A percentile compares a stretch with the other conserved stretches of the same genome.
Conservation (phyloP, 2,113 vertebrate species). For the Menura novaehollandiae region DNA sequence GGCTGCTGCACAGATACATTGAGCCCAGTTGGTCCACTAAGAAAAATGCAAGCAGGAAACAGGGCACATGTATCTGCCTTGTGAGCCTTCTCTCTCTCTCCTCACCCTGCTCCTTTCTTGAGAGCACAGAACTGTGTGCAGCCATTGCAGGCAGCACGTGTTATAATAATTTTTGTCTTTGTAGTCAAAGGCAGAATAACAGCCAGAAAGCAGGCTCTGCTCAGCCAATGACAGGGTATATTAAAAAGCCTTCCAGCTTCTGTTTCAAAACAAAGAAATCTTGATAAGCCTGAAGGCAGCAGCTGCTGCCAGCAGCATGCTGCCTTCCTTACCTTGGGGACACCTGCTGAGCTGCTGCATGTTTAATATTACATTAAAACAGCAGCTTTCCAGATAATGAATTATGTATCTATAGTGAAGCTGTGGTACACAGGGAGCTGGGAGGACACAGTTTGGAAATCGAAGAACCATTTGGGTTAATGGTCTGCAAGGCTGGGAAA, state of each 20-base stretch:
- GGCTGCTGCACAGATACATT: not conserved
- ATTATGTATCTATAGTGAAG: not conserved
- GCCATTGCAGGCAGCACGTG: not conserved
- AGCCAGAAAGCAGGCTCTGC: not conserved
- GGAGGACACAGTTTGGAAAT: not conserved
- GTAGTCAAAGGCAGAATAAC: not conserved
- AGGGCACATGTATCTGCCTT: not conserved
- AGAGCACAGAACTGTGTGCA: not conserved
- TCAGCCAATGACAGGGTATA: not conserved
- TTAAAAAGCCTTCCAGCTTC: conserved; percentile 16
- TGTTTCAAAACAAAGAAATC: conserved; percentile 48
- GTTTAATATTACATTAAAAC: conserved; percentile 44
- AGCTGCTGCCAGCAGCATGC: conserved; percentile 15
- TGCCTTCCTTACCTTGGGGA: conserved; percentile 20
- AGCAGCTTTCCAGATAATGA: not conserved
- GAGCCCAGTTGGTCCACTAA: not conserved
- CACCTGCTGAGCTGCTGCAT: conserved; percentile 50
- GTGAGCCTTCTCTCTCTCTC: not conserved
- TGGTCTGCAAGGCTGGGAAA: not conserved
- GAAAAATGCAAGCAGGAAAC: not conserved
- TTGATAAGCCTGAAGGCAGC: conserved; percentile 7
- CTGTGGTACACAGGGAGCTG: not conserved
- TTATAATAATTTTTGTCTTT: not conserved
- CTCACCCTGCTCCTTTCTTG: not conserved
- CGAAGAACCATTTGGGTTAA: not conserved